Evolutionary conservation across 2,888 invertebrate genomes (phyloP).

Genomic region (Elegia similella): DNA sequence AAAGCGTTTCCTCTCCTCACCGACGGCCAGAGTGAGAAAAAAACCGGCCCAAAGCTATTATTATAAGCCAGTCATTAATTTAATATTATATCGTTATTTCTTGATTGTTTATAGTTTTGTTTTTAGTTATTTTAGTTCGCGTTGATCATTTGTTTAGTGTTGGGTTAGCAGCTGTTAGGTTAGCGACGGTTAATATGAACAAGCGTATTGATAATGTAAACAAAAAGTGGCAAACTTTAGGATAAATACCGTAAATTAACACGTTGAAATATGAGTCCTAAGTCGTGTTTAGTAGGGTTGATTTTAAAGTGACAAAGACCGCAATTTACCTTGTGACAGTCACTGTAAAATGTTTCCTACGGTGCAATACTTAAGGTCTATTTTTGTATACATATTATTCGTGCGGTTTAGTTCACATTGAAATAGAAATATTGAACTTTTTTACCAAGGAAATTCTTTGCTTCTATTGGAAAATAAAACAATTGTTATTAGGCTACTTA

Average conservation of each 20-base stretch:
- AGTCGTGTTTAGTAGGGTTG: not conserved
- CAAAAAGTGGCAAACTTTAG: not conserved
- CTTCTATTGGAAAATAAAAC: too few relatives aligned
- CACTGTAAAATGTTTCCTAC: too few relatives aligned
- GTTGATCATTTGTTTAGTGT: not conserved
- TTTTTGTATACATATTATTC: too few relatives aligned
- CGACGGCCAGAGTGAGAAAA: too few relatives aligned
- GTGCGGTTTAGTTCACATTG: too few relatives aligned
- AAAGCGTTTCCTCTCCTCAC: too few relatives aligned
- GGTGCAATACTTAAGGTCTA: too few relatives aligned
- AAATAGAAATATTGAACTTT: too few relatives aligned
- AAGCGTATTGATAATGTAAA: not conserved
- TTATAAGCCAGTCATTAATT: constrained; percentile 11
- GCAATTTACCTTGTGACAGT: too few relatives aligned
- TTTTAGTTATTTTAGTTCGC: constrained; percentile 4
- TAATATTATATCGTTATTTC: not conserved
- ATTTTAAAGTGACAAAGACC: not conserved
- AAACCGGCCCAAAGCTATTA: not conserved
- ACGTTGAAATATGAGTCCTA: not conserved
- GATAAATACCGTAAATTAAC: too few relatives aligned
- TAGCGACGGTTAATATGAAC: not conserved
- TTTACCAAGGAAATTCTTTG: too few relatives aligned
- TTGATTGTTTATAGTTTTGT: not conserved
- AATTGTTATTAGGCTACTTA: too few relatives aligned
- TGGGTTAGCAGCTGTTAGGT: constrained; percentile 1